Evolutionary conservation across 64 coral and sea anemone genomes (phyloP).

Genomic region (Montipora cactus): DNA sequence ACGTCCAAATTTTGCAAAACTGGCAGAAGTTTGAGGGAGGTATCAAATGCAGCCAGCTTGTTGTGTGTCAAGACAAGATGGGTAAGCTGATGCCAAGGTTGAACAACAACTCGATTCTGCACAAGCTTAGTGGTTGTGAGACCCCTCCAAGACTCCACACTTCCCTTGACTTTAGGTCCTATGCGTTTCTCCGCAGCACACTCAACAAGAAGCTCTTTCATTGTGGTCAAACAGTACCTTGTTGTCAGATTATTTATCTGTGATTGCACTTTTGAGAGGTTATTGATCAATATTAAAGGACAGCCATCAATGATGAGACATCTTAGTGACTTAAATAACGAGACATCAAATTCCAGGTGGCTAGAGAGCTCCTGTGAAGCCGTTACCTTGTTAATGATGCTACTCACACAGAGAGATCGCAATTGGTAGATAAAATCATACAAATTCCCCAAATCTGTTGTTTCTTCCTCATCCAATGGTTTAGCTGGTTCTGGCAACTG

Average conservation of each 20-base stretch:
- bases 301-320: slow-evolving; percentile 73
- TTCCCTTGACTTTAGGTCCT: slow-evolving; percentile 52
- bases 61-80: slow-evolving; percentile 78
- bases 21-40: slow-evolving; percentile 85
- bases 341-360: slow-evolving; percentile 95
- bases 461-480: slow-evolving; percentile 51
- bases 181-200: slow-evolving; percentile 66
- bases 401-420: slow-evolving; percentile 77
- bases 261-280: slow-evolving; percentile 65
- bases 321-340: slow-evolving; percentile 93
- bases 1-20: slow-evolving; percentile 78
- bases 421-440: slow-evolving; percentile 95
- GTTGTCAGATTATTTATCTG: slow-evolving; percentile 72
- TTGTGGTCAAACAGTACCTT: slow-evolving; percentile 67
- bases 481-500: slow-evolving; percentile 81
- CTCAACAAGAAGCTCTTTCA: slow-evolving; percentile 86
- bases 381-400: slow-evolving; percentile 28
- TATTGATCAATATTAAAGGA: slow-evolving; percentile 73
- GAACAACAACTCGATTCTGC: slow-evolving; percentile 83
- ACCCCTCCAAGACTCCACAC: slow-evolving; percentile 85
- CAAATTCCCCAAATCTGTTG: slow-evolving; percentile 82
- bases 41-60: slow-evolving; percentile 77
- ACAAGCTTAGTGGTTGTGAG: slow-evolving; percentile 63
- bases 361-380: slow-evolving; percentile 78
- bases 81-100: slow-evolving; percentile 88